phyloP scores from a whole-genome alignment of 2,888 invertebrate species.

The Hirtodrosophila duncani region DNA sequence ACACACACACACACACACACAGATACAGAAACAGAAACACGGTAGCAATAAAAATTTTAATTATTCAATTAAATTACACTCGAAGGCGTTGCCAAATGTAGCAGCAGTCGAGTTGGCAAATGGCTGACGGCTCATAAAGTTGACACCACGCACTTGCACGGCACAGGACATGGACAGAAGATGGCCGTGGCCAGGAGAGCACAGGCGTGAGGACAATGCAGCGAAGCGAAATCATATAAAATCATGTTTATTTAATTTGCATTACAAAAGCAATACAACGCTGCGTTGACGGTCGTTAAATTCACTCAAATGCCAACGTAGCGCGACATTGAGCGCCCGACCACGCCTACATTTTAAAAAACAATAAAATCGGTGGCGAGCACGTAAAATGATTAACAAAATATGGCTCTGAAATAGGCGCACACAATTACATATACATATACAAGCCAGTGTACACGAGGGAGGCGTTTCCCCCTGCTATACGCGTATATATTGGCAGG shows the following conservation, averaged over 20 bases:
- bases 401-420: conserved; percentile 48
- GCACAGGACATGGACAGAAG: conserved; percentile 37
- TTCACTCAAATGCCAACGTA: conserved; percentile 33
- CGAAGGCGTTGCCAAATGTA: conserved; percentile 67
- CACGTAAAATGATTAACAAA: conserved; percentile 74
- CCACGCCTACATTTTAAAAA: conserved; percentile 58
- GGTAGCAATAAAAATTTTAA: conserved; percentile 68
- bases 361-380: conserved; percentile 53
- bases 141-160: conserved; percentile 56
- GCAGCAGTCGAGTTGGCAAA: conserved; percentile 63
- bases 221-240: conserved; percentile 60
- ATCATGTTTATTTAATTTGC: conserved; percentile 74
- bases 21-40: conserved; percentile 18
- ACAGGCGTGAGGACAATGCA: conserved; percentile 20
- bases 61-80: conserved; percentile 74
- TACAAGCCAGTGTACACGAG: conserved; percentile 1
- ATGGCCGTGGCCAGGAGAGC: conserved; percentile 2
- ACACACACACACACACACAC: conserved; percentile 2
- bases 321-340: background rate
- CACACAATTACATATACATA: conserved; percentile 15
- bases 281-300: conserved; percentile 56
- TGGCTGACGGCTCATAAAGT: conserved; percentile 69
- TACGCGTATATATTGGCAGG: conserved; percentile 12
- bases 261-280: conserved; percentile 48
- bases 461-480: conserved; percentile 23